Evolutionary conservation across 2,888 invertebrate genomes (phyloP), one percentile per base, ranked within the genome.

Genomic region (Mylabris sibirica): DNA sequence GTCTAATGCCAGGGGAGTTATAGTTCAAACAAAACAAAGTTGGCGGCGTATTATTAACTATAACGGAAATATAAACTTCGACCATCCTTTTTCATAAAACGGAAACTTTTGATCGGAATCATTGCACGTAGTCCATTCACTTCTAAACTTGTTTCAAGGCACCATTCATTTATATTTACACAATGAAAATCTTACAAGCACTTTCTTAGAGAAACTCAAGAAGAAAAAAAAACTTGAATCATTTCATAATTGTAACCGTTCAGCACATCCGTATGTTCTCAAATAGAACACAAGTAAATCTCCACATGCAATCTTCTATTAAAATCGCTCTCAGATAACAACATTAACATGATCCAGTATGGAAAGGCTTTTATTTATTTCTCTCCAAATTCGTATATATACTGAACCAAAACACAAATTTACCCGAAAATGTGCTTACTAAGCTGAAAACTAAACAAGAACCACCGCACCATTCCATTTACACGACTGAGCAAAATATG

Each of bases 71-170:
- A 79, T 77, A 77, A 82, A 81, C 80, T 82, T 81, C 75, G 78
- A 78, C 79, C 79, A 82, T 82, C 79, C 79, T 82, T 82, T 81
- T 82, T 82, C 81, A 81, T 81, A 82, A 44, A 82, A 75, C 74
- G 75, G 71, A 74, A 77, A 76, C 73, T 75, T 76, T 72, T 73
- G 77, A 76, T 77, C 72, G 75, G 65, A 75, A 75, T 77, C 76
- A 72, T 68, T 70, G 76, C 75, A 75, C 76, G 76, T 75, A 74
- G 71, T 63, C 62, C 35, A 34, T 57, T 49, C 20, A 20, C 20
- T 22, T 49, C 49, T 20, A 49, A 59, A 24, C 34, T 60, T 34
- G 30, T 44, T 9, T 49, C 20, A 2, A 9, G 3, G 9, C n/a
- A 11, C 49, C 49, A 49, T 20, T 49, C 49, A 20, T n/a, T 5